These are phyloP conservation scores for Acleris emargana DNA, from an alignment of 2,888 invertebrate species.

Conservation along the genomic window DNA sequence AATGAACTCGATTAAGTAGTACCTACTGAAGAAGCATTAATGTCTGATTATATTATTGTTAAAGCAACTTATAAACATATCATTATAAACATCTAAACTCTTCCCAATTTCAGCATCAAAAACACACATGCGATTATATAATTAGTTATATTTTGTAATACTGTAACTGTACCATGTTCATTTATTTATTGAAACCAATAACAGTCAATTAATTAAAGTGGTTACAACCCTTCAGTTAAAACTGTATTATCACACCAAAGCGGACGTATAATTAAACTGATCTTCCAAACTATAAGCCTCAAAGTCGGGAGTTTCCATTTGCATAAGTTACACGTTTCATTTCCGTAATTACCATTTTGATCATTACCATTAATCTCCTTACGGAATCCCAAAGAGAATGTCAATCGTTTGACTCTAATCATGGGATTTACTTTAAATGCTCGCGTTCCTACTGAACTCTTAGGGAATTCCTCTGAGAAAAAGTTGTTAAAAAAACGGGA, in stretches of 20 bases:
- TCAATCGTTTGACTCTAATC: constrained; percentile 73
- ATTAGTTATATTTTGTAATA: too few relatives aligned
- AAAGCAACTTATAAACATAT: too few relatives aligned
- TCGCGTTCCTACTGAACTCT: constrained; percentile 62
- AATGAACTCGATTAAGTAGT: too few relatives aligned
- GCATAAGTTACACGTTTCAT: constrained; percentile 72
- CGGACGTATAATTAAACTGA: constrained; percentile 38
- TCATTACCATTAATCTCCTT: constrained; percentile 69
- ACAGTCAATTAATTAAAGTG: constrained; percentile 14
- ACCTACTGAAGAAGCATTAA: too few relatives aligned
- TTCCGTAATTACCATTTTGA: constrained; percentile 70
- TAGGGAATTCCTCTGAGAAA: constrained; percentile 71
- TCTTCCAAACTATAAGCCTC: constrained; percentile 59
- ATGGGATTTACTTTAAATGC: constrained; percentile 69
- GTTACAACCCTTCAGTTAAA: constrained; percentile 10
- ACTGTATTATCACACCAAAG: constrained; percentile 25
- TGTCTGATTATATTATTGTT: too few relatives aligned
- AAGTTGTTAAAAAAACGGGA: constrained; percentile 75
- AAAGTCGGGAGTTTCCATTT: constrained; percentile 61
- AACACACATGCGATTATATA: too few relatives aligned
- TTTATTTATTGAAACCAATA: not conserved
- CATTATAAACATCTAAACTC: too few relatives aligned
- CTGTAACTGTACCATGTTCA: not conserved
- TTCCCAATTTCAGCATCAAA: too few relatives aligned
- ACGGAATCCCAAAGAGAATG: constrained; percentile 62